Evolutionary conservation across 2,113 vertebrate species (phyloP).

Genomic region (Pteruthius melanotis): DNA sequence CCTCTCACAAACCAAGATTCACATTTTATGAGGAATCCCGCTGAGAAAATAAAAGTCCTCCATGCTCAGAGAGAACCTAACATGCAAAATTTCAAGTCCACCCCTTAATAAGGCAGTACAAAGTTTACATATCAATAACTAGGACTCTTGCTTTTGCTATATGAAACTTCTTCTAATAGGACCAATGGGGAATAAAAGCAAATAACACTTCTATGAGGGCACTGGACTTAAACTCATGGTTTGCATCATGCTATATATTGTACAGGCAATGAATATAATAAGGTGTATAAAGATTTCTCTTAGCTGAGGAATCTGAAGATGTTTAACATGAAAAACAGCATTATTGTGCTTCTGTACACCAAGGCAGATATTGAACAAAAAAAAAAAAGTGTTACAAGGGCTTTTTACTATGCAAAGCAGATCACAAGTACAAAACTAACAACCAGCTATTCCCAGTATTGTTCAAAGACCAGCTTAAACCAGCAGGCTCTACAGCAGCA

Average conservation of each 20-base stretch:
- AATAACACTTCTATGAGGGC: not conserved
- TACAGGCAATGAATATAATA: not conserved
- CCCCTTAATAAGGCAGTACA: not conserved
- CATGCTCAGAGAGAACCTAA: not conserved
- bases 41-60: not conserved
- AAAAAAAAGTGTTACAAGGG: not conserved
- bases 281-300: not conserved
- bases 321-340: not conserved
- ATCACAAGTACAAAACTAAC: conserved; percentile 65
- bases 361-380: not conserved
- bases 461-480: conserved; percentile 52
- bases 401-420: conserved; percentile 58
- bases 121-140: not conserved
- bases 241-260: not conserved
- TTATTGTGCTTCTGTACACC: not conserved
- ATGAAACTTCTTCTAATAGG: not conserved
- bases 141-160: not conserved
- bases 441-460: conserved; percentile 51
- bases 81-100: not conserved
- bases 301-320: not conserved
- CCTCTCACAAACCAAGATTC: not conserved
- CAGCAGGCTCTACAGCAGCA: conserved; percentile 23
- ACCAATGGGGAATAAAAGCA: not conserved
- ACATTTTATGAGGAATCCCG: not conserved
- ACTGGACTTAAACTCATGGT: not conserved